Evolutionary conservation across 2,888 invertebrate genomes (phyloP).

Genomic region (Tenthredo distinguenda): DNA sequence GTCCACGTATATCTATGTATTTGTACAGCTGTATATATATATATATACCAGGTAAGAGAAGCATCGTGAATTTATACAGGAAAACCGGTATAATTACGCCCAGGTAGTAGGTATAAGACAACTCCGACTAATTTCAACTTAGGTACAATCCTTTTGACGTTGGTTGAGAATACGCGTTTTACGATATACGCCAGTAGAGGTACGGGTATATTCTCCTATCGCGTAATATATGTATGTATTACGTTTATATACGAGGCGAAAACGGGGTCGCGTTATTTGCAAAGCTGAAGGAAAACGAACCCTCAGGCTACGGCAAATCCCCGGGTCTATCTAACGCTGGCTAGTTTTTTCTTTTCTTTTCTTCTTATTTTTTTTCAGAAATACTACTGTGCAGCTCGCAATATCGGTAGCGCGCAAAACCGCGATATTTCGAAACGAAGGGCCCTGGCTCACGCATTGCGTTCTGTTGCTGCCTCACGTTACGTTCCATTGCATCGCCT

Average conservation of each 20-base stretch:
- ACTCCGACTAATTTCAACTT: slow-evolving; percentile 31
- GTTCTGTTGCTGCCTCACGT: neutral
- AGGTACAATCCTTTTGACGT: neutral
- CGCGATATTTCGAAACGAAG: neutral
- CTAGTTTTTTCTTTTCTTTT: neutral
- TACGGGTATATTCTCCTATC: neutral
- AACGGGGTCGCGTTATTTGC: slow-evolving; percentile 43
- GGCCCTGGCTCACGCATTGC: slow-evolving; percentile 5
- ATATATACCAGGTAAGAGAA: neutral
- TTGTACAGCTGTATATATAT: neutral
- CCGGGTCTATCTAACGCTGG: neutral
- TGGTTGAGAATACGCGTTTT: neutral
- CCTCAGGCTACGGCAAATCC: slow-evolving; percentile 10
- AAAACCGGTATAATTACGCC: slow-evolving; percentile 20
- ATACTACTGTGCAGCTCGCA: neutral
- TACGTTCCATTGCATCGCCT: neutral
- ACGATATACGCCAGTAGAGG: neutral
- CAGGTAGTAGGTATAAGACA: slow-evolving; percentile 6
- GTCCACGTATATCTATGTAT: neutral
- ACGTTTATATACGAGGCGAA: neutral
- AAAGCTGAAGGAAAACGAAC: slow-evolving; percentile 16
- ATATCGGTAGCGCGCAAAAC: neutral
- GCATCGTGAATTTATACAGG: slow-evolving; percentile 18
- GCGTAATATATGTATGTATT: slow-evolving; percentile 10
- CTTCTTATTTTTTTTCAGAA: neutral